Conservation (phyloP, 2,888 invertebrate species). For the Erynnis tages region DNA sequence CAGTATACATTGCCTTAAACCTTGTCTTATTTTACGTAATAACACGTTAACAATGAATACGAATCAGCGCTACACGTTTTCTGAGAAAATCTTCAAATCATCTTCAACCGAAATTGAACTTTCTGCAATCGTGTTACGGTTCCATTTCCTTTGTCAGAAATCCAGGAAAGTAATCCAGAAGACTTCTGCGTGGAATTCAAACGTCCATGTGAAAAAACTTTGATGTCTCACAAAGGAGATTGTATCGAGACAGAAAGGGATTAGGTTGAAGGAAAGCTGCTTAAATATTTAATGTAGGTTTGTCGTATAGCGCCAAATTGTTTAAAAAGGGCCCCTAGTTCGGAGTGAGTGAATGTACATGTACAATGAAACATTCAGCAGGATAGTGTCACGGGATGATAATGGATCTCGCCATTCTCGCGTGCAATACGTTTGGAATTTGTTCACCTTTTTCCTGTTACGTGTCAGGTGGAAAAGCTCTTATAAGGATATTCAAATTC, state of each 20-base stretch:
- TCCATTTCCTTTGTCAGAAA: neutral
- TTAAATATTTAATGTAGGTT: conserved; percentile 27
- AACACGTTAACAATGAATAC: conserved; percentile 28
- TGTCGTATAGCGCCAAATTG: conserved; percentile 24
- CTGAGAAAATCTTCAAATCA: neutral
- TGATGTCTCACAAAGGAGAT: conserved; percentile 26
- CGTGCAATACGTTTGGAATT: neutral
- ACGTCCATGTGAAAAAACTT: conserved; percentile 26
- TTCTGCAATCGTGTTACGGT: neutral
- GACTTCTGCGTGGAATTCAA: conserved; percentile 20
- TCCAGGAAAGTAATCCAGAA: conserved; percentile 17
- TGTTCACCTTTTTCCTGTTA: neutral
- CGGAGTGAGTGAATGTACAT: conserved; percentile 22
- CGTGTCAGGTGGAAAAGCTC: neutral
- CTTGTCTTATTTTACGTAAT: conserved; percentile 27
- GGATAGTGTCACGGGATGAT: conserved; percentile 13
- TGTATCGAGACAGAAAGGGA: conserved; percentile 21
- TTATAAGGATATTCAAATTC: too few relatives aligned
- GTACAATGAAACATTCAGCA: conserved; percentile 20
- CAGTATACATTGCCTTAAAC: conserved; percentile 24
- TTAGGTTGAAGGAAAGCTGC: conserved; percentile 12
- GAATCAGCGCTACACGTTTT: conserved; percentile 26
- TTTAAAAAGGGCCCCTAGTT: conserved; percentile 19
- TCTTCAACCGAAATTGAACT: neutral
- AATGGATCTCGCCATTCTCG: conserved; percentile 9